These are phyloP conservation scores for Numenius phaeopus DNA, from an alignment of 2,797 vertebrate species.

Conservation along the genomic window DNA sequence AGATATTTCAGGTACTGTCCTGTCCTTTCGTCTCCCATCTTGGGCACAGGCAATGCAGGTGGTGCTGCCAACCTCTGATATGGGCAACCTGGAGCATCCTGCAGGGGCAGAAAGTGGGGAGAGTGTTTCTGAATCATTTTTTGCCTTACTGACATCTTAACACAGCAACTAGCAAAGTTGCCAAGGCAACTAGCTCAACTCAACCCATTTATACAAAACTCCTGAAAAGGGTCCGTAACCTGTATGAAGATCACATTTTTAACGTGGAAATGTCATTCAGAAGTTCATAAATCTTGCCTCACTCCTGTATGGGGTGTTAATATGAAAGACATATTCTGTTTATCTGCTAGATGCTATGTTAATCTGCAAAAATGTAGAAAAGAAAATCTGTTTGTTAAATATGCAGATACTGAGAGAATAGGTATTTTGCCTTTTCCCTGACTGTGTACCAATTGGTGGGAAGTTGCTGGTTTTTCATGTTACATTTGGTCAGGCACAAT, in stretches of 20 bases:
- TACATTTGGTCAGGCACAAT: neutral
- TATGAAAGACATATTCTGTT: neutral
- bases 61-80: neutral
- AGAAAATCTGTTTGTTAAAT: neutral
- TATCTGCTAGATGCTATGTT: neutral
- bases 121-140: neutral
- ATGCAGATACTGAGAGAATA: neutral
- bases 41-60: neutral
- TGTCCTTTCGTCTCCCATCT: fast-evolving
- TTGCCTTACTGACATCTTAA: neutral
- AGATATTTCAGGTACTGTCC: neutral
- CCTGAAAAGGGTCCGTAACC: neutral
- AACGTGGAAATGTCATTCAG: neutral
- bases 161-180: neutral
- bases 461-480: neutral
- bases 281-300: neutral
- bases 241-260: neutral
- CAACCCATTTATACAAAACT: neutral
- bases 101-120: neutral
- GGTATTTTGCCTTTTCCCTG: too few relatives aligned
- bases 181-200: neutral
- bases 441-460: neutral
- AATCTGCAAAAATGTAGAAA: neutral
- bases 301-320: fast-evolving
- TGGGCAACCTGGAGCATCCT: neutral